phyloP scores from a whole-genome alignment of 1,140 invertebrate species.

The Elymnias hypermnestra region DNA sequence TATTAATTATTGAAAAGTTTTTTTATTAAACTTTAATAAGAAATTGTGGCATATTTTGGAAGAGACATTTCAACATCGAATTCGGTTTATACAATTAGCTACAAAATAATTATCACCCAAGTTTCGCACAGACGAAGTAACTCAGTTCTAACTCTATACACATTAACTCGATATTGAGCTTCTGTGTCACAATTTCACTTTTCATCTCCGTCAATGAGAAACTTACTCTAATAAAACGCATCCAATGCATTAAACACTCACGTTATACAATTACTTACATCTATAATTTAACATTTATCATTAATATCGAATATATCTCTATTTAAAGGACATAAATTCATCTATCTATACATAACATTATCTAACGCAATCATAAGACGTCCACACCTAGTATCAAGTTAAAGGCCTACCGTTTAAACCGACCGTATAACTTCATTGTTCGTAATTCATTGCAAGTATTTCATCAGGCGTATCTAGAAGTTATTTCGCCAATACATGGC shows the following conservation, averaged over 20 bases:
- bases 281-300: conserved; percentile 48
- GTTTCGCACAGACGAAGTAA: conserved; percentile 14
- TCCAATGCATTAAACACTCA: conserved; percentile 47
- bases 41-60: conserved; percentile 63
- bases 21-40: conserved; percentile 32
- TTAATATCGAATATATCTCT: conserved; percentile 51
- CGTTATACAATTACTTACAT: conserved; percentile 32
- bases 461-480: conserved; percentile 10
- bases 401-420: conserved; percentile 22
- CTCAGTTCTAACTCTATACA: no score
- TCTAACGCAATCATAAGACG: conserved; percentile 61
- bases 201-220: background rate
- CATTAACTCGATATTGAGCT: no score
- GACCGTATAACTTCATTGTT: conserved; percentile 36
- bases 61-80: conserved; percentile 56
- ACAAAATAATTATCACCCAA: conserved; percentile 35
- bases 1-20: conserved; percentile 33
- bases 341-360: conserved; percentile 61
- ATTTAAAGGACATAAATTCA: conserved; percentile 58
- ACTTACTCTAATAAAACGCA: conserved; percentile 33
- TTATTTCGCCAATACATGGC: conserved; percentile 15
- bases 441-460: conserved; percentile 38
- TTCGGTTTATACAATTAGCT: conserved; percentile 53
- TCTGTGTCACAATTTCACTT: no score
- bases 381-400: conserved; percentile 32